Base-by-base conservation (phyloP, 2,797 vertebrate species). In the Ptychobarbus kaznakovi region DNA sequence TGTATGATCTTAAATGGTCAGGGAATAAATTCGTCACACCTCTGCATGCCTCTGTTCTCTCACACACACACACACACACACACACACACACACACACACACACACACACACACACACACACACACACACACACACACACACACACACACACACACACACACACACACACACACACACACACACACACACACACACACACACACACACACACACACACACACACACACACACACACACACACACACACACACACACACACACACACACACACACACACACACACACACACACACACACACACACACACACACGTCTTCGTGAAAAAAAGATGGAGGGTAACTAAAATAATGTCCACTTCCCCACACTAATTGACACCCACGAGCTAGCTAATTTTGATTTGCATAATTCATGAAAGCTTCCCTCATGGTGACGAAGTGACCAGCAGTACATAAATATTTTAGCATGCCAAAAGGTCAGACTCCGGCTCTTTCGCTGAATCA, bases 361-460 rank as follows among this genome's bases (percentile, higher is more conserved):
- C 81, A 80, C 78, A 72, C 92, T 94, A 91, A 93, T 91, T 91
- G 88, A 91, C 85, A 86, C 89, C 92, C 88, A 90, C 82, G 25
- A 92, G 92, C 91, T 90, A 91, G 92, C 92, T 88, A 74, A 89
- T 84, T 93, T 91, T 90, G 80, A 92, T 93, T 93, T 93, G 90
- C 91, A 92, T 92, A 91, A 92, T 90, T 93, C 91, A 90, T 92
- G 85, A 91, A 88, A 88, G 77, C 80, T 86, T 79, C 79, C 80
- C 89, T 89, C 73, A 79, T 80, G 86, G 81, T 80, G 75, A 89
- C 85, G 89, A 89, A 91, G 91, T 91, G 90, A 92, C 91, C 91
- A 90, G 86, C 86, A 58, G 87, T 81, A 90, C 90, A 89, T 94
- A 90, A 91, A 93, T 92, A 91, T 92, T 91, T 92, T 82, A 93